Base-by-base conservation (phyloP, 2,797 vertebrate species). In the Brachymystax lenok region DNA sequence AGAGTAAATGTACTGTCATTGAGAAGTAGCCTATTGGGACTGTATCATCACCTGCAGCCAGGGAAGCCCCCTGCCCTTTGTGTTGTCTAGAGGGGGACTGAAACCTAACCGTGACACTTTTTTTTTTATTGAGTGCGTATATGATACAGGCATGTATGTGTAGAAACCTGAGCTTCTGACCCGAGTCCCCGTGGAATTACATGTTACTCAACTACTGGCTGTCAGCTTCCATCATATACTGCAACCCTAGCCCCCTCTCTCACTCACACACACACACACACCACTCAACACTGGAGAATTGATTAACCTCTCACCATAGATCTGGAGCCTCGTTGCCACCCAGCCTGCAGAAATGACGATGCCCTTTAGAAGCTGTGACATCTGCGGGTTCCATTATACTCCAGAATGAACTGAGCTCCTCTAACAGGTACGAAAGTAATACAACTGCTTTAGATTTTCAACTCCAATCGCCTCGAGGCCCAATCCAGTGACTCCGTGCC, bases 381-480 rank as follows among this genome's bases (percentile, higher is more conserved):
- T 69, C 24, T 76, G 80, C 27, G 63, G 40, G 73, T 73, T 74
- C 56, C 28, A 70, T 79, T 76, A 68, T 79, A 74, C 59, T 69
- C 28, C 56, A 30, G 2, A 74, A 59, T 40, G 28, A 61, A 64
- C 77, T 28, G 69, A 67, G 76, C 61, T 61, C 24, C 76, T 28
- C 77, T 71, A 66, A 74, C 78, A 75, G 75, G 16, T 79, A 56
- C 56, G 76, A 82, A 81, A 82, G 80, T 75, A 81, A 83, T 76
- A 79, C 78, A 40, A 51, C 70, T 54, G 74, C 61, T 74, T 85
- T 83, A 19, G 73, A 83, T 87, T 87, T 87, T 85, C 21, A 12
- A 70, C 73, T 83, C 70, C 78, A 79, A 64, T 64, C 70, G 82
- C 72, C 80, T 7, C 71, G 19, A 72, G 83, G 79, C 77, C 77